Conservation (phyloP, 2,113 vertebrate species). For the Otolemur garnettii region DNA sequence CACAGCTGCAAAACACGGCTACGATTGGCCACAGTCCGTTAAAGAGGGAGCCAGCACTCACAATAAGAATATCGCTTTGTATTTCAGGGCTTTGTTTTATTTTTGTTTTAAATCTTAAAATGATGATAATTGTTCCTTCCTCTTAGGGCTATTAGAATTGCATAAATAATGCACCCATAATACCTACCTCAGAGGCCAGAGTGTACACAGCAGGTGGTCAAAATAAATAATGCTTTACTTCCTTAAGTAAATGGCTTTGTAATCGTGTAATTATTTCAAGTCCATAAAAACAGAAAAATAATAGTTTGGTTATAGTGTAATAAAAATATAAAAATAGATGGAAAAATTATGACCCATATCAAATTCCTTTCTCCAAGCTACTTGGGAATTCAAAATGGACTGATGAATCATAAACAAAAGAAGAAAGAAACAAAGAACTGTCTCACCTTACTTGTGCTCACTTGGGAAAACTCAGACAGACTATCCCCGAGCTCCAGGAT, state of each 20-base stretch:
- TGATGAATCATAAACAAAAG: neutral
- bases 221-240: neutral
- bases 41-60: neutral
- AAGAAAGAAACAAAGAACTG: neutral
- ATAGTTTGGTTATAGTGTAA: neutral
- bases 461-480: neutral
- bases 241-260: neutral
- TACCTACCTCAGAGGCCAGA: neutral
- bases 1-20: neutral
- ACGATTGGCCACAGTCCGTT: neutral
- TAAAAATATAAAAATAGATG: neutral
- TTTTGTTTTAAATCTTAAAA: constrained; percentile 19
- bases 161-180: neutral
- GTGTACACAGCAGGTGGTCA: neutral
- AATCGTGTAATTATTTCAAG: neutral
- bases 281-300: neutral
- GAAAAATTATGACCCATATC: neutral
- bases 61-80: neutral
- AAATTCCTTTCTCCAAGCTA: constrained; percentile 20
- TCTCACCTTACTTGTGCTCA: neutral
- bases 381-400: neutral
- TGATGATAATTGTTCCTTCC: neutral
- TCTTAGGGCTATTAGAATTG: neutral
- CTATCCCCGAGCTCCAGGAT: neutral
- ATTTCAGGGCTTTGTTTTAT: neutral